Evolutionary conservation across 2,888 invertebrate species (phyloP), one percentile per base, ranked within the genome.

Genomic region (Pterostichus niger): DNA sequence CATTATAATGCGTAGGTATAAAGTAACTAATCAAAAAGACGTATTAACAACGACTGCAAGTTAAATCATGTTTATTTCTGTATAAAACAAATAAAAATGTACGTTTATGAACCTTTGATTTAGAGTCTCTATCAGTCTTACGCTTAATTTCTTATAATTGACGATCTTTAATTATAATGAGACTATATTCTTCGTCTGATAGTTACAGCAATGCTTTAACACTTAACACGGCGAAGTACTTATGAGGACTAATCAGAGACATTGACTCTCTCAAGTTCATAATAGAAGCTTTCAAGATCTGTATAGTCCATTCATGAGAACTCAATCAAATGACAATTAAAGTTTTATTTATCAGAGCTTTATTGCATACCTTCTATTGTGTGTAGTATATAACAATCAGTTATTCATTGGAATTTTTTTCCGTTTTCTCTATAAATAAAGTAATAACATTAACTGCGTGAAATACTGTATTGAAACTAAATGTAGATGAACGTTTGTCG

Each of bases 161-260:
- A 79, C 59, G 40, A 59, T 49, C 33, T 79, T 79, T 79, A 79
- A 79, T 79, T 79, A 79, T 79, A 79, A 79, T 64, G 49, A 64
- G 61, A 49, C 79, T 64, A 56, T 56, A 59, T 59, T 59, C 59
- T 44, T 40, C 44, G 6, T 40, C 35, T 54, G 40, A 56, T 59
- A 59, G 59, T 40, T 33, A 78, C 44, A 59, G 33, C 54, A 13
- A 49, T 1, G 54, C 17, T 59, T 15, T 59, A 59, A 5, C 17
- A 11, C 59, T 24, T 59, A 24, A 59, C 31, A 59, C 31, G 31
- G 3, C 24, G 24, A 24, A 24, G 24, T 24, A 24, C 24, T 24
- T 24, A 24, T 3, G 24, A 59, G 11, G 31, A 49, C 75, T 75
- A 78, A 78, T 78, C 78, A 78, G 56, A 59, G 61, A 78, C 59